These are phyloP conservation scores for Ecdyonurus torrentis DNA, from an alignment of 2,888 invertebrate species.

Conservation along the genomic window DNA sequence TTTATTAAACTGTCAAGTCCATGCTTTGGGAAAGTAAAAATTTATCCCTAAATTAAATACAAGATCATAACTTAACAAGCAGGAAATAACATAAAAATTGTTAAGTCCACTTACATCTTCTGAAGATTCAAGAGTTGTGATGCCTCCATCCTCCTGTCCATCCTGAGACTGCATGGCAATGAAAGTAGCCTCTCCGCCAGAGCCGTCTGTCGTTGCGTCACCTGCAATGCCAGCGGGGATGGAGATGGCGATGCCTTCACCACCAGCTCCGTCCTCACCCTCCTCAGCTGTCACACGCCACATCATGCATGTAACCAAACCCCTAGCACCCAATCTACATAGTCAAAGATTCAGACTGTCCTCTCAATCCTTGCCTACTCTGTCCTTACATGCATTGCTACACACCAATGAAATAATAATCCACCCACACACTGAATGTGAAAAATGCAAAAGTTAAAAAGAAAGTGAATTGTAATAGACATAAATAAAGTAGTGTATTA, in stretches of 20 bases:
- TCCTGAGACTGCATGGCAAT: constrained; percentile 16
- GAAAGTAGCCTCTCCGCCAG: constrained; percentile 12
- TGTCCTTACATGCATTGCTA: background rate
- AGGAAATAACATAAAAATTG: no score
- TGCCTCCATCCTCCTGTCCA: constrained; percentile 9
- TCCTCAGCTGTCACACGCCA: background rate
- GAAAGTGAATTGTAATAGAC: no score
- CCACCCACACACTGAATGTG: no score
- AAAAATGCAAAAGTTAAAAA: no score
- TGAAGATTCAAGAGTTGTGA: constrained; percentile 11
- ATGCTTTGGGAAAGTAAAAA: no score
- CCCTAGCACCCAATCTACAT: no score
- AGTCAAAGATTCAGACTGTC: no score
- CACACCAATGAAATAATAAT: no score
- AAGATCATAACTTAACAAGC: no score
- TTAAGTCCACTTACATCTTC: constrained; percentile 12
- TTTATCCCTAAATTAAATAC: no score
- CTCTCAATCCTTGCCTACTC: background rate
- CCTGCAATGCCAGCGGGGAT: constrained; percentile 15
- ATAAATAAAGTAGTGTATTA: background rate
- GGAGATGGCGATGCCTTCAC: constrained; percentile 19
- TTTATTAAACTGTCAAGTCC: no score
- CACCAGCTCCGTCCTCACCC: constrained; percentile 31
- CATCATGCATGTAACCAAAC: no score
- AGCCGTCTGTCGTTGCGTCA: constrained; percentile 11